Percentiles rank a stretch among this genome's conserved stretches.
Evolutionary conservation across 2,888 invertebrate genomes (phyloP).

Genomic region (Opisthograptis luteolata): DNA sequence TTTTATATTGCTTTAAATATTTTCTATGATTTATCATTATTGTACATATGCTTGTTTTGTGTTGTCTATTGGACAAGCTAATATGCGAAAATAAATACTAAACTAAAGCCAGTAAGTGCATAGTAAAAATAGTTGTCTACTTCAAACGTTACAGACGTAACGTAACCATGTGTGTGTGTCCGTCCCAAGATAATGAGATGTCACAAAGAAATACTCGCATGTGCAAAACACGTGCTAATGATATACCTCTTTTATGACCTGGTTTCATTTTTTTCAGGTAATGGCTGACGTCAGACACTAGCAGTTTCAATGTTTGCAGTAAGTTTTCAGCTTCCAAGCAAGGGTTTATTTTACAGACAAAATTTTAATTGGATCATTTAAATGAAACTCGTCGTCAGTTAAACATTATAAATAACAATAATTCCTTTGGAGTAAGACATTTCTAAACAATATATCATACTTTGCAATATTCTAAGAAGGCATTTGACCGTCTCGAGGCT

Average conservation of each 20-base stretch:
- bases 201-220: constrained; percentile 1
- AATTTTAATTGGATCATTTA: constrained; percentile 9
- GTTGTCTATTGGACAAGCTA: too few species aligned
- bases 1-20: too few species aligned
- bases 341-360: constrained; percentile 5
- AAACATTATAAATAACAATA: constrained; percentile 44
- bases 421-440: constrained; percentile 50
- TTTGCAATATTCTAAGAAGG: constrained; percentile 67
- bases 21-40: too few species aligned
- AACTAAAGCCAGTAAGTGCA: too few species aligned
- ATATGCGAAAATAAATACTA: too few species aligned
- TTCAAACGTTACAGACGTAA: too few species aligned
- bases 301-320: constrained; percentile 23
- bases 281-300: constrained; percentile 26
- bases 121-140: too few species aligned
- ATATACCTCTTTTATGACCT: constrained; percentile 25
- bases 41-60: too few species aligned
- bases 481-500: constrained; percentile 55
- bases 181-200: constrained; percentile 16
- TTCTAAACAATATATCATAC: constrained; percentile 68
- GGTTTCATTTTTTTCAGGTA: constrained; percentile 44
- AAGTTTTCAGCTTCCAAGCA: constrained; percentile 29
- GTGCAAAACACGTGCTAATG: constrained; percentile 15
- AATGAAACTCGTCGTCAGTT: constrained; percentile 6
- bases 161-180: too few species aligned